Base-by-base conservation (phyloP, 1,140 invertebrate species). In the Amyelois transitella region DNA sequence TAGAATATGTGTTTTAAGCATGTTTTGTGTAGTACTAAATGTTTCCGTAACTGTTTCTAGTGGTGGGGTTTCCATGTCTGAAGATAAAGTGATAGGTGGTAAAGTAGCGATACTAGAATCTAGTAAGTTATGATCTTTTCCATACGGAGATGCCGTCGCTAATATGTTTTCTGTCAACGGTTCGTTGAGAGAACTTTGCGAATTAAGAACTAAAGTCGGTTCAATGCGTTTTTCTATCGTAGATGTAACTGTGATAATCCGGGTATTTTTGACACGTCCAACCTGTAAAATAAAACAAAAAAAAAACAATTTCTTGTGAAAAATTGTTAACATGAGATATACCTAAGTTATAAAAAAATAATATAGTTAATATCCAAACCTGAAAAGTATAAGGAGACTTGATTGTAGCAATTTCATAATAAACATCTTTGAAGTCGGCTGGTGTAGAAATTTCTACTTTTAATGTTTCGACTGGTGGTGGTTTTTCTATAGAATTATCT, bases 351-450 rank as follows among this genome's bases (percentile, higher is more conserved):
- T 28, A 28, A 28, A 10, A 19, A 22, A 19, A 4, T 48, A 48
- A 12, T 21, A 48, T 12, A 25, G 45, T 17, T 55, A 50, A 1
- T 44, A 48, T 38, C 57, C 49, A 6, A 88, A 96, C 94, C 91
- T 96, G 94, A 84, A 96, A 97, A 18, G 94, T 93, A 72, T 96
- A 96, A 0, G 96, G 95, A 47, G 95, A 96, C 76, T 95, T 96
- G 53, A 97, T 94, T 0, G 96, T 97, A 5, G 95, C 95, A 58
- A 97, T 94, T 89, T 97, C 93, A 74, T 94, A 96, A 61, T 96
- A 96, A 45, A 94, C 91, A 80, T 96, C 94, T 70, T 91, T 92
- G 64, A 96, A 95, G 74, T 95, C 94, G 21, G 93, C 92, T 0
- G 94, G 94, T 1, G 95, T 96, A 1, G 95, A 96, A 55, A 96